These are phyloP conservation scores for Vulpes ferrilata DNA, from an alignment of 2,113 vertebrate species.

Conservation along the genomic window DNA sequence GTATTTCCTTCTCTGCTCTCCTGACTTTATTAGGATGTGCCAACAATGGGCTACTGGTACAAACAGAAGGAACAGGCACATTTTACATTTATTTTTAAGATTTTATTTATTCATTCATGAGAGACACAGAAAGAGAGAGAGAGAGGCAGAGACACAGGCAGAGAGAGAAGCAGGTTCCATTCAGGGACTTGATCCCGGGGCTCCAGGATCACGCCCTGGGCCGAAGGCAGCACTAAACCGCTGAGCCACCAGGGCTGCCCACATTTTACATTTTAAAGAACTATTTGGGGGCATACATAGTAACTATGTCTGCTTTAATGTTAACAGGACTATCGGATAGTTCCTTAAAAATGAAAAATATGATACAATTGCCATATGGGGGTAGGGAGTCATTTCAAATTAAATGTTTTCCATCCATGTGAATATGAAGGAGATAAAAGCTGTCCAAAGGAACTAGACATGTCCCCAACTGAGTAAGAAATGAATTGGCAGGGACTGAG, in stretches of 20 bases:
- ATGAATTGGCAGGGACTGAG: constrained; percentile 55
- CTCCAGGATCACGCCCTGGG: too few species aligned
- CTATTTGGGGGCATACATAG: neutral
- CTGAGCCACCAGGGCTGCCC: too few species aligned
- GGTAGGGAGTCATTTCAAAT: constrained; percentile 10
- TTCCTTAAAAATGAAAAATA: constrained; percentile 57
- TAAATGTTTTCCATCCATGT: constrained; percentile 5
- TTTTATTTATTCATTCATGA: too few species aligned
- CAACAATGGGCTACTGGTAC: neutral
- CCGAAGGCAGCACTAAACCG: too few species aligned
- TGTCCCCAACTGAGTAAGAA: constrained; percentile 46
- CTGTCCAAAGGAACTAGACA: constrained; percentile 54
- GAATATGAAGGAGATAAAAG: constrained; percentile 63
- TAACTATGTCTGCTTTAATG: neutral
- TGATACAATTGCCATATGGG: neutral
- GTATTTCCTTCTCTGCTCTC: neutral
- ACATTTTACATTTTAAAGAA: neutral
- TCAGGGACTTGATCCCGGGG: too few species aligned
- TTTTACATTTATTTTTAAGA: neutral
- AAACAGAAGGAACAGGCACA: neutral
- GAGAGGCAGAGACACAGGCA: too few species aligned
- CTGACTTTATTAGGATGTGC: neutral
- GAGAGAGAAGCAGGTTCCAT: too few species aligned
- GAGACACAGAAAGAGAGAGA: too few species aligned
- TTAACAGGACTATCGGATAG: neutral